phyloP scores from a whole-genome alignment of 2,113 vertebrate species.

The Nesoenas mayeri region DNA sequence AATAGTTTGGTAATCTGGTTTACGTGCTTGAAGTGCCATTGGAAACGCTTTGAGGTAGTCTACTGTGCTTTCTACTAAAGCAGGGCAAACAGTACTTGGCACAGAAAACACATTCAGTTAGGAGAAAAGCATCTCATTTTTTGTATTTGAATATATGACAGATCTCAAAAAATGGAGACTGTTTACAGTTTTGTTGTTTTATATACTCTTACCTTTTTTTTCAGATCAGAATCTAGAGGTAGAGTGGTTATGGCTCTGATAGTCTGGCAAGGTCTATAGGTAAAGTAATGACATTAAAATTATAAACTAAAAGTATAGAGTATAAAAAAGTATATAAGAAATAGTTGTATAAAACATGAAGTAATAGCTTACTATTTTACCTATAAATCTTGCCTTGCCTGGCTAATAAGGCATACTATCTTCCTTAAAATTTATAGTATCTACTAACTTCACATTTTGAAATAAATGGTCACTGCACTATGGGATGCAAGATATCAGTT shows the following conservation, averaged over 20 bases:
- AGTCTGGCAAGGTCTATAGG: slow-evolving; percentile 27
- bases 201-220: background rate
- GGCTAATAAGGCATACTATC: background rate
- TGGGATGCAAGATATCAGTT: background rate
- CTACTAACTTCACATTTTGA: background rate
- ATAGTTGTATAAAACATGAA: background rate
- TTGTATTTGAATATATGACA: background rate
- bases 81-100: background rate
- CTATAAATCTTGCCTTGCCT: slow-evolving; percentile 30
- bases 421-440: background rate
- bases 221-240: slow-evolving; percentile 8
- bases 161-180: background rate
- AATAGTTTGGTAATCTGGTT: background rate
- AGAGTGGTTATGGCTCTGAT: background rate
- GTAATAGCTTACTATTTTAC: background rate
- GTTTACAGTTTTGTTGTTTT: background rate
- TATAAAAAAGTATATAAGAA: background rate
- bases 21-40: background rate
- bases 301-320: background rate
- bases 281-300: background rate
- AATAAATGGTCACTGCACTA: background rate
- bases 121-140: background rate
- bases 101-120: background rate
- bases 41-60: background rate
- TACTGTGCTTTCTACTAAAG: background rate